Conservation (phyloP, 2,797 vertebrate genomes). For the Petrocephalus sullivani region DNA sequence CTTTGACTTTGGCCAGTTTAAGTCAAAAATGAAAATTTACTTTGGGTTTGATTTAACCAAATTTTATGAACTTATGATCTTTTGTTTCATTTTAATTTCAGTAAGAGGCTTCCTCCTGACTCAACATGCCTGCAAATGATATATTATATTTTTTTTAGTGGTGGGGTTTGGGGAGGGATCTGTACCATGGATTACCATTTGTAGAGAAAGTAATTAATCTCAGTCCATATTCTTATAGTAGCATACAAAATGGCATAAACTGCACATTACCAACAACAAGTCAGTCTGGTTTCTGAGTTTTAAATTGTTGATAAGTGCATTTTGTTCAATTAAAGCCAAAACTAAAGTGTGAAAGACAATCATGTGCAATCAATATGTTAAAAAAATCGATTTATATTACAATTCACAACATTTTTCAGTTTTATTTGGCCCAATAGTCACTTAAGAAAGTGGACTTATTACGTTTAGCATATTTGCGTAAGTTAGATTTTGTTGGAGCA, state of each 20-base stretch:
- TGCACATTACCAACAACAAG: neutral
- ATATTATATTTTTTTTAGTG: conserved; percentile 58
- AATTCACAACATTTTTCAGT: neutral
- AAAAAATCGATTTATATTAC: neutral
- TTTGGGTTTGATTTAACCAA: conserved; percentile 41
- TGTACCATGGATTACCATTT: conserved; percentile 72
- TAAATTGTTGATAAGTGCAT: neutral
- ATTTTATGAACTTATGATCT: conserved; percentile 62
- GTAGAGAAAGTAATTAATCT: conserved; percentile 61
- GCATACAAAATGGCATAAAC: neutral
- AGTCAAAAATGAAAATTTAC: neutral
- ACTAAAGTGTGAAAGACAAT: neutral
- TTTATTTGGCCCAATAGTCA: neutral
- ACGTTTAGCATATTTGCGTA: neutral
- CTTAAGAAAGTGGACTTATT: neutral
- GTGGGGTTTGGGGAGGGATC: conserved; percentile 30
- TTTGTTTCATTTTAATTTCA: conserved; percentile 73
- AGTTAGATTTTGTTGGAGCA: neutral
- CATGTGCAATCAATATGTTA: neutral
- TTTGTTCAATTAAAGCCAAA: neutral
- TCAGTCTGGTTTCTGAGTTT: neutral
- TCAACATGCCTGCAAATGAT: conserved; percentile 72
- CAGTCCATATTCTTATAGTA: conserved; percentile 49
- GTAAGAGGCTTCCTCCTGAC: conserved; percentile 73
- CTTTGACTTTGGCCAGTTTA: neutral